A percentile compares a stretch with the other conserved stretches of the same genome.
Evolutionary conservation across 2,113 vertebrate genomes (phyloP).

Genomic region (Brachyistius frenatus): DNA sequence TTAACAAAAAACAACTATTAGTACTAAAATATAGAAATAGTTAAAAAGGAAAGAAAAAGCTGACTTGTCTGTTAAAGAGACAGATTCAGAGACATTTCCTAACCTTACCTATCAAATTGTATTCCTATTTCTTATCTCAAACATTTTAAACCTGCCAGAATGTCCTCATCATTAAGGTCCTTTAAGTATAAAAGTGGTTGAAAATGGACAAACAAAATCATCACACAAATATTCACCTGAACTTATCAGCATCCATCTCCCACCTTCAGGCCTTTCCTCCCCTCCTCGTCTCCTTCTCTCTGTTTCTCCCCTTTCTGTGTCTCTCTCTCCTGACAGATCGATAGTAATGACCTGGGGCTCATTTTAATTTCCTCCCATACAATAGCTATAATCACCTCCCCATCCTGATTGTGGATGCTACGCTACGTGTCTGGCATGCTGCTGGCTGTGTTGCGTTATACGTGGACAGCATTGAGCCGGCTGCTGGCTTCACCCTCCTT

Average conservation of each 20-base stretch:
- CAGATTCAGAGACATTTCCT: too few species aligned
- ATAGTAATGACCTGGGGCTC: conserved; percentile 77
- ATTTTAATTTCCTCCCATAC: conserved; percentile 78
- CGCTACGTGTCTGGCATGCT: conserved; percentile 59
- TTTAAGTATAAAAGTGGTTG: background rate
- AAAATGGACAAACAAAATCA: conserved; percentile 33
- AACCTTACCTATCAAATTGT: too few species aligned
- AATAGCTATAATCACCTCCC: conserved; percentile 73
- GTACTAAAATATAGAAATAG: too few species aligned
- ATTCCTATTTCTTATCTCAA: too few species aligned
- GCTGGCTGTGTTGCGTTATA: conserved; percentile 32
- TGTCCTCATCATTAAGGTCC: too few species aligned
- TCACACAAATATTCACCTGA: conserved; percentile 20
- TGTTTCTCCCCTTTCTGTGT: conserved; percentile 10
- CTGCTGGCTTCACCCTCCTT: background rate
- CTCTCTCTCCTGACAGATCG: conserved; percentile 65
- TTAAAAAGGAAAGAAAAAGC: too few species aligned
- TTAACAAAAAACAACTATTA: too few species aligned
- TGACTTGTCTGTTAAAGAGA: too few species aligned
- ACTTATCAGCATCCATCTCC: conserved; percentile 34
- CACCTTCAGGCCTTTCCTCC: conserved; percentile 18
- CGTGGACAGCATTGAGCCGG: conserved; percentile 7
- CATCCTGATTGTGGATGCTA: conserved; percentile 61
- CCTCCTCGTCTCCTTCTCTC: conserved; percentile 4
- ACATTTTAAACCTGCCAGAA: too few species aligned